Conservation (phyloP, 2,888 invertebrate species). For the Clistopyga incitator region DNA sequence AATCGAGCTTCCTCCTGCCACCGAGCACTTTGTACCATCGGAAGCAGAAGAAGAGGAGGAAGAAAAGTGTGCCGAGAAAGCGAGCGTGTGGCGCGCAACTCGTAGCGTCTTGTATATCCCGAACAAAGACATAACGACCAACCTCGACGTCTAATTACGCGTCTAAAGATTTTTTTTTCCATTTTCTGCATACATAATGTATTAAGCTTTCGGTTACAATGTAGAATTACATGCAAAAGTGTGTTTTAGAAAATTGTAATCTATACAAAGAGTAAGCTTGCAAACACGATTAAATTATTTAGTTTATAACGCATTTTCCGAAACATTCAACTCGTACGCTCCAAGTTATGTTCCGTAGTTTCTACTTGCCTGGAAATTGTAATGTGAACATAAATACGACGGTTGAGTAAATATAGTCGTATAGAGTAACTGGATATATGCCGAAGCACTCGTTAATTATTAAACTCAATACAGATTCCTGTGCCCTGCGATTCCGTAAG, state of each 20-base stretch:
- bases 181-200: not conserved
- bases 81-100: constrained; percentile 52
- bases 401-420: not conserved
- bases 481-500: too few relatives aligned
- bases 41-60: constrained; percentile 52
- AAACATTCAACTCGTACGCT: too few relatives aligned
- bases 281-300: not conserved
- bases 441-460: constrained; percentile 31
- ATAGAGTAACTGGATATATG: constrained; percentile 11
- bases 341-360: not conserved
- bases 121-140: constrained; percentile 8
- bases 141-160: constrained; percentile 13
- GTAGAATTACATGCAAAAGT: not conserved
- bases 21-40: not conserved
- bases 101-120: not conserved
- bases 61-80: constrained; percentile 69
- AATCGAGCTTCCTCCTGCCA: constrained; percentile 12
- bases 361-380: not conserved
- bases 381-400: not conserved
- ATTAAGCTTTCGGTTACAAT: not conserved
- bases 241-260: not conserved
- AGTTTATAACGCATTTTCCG: not conserved
- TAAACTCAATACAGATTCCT: constrained; percentile 33
- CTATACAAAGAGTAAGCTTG: not conserved
- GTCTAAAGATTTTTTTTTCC: not conserved